Percentiles rank a stretch among this genome's conserved stretches.
These are phyloP conservation scores for Drosophila pandora DNA, from an alignment of 1,140 invertebrate genomes.

Conservation along the genomic window DNA sequence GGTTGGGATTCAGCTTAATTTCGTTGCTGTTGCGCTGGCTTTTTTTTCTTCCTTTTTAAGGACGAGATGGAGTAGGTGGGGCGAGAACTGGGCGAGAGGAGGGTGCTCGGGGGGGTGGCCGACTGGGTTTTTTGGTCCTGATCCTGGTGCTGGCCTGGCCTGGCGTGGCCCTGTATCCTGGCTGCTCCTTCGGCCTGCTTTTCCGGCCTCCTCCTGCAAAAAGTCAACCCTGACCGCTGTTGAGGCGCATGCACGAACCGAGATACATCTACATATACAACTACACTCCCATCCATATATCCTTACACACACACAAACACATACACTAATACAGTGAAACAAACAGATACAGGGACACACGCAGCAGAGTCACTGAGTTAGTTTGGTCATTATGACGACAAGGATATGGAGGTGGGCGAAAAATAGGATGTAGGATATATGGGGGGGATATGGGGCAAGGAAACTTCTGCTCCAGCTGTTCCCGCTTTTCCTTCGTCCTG, in stretches of 20 bases:
- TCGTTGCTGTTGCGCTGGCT: slow-evolving; percentile 59
- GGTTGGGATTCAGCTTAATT: slow-evolving; percentile 59
- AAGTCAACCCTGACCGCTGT: slow-evolving; percentile 77
- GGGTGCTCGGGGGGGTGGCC: too few relatives aligned
- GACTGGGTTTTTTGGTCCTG: slow-evolving; percentile 11
- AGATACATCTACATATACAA: slow-evolving; percentile 40
- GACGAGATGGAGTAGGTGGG: background rate
- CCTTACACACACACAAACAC: slow-evolving; percentile 25
- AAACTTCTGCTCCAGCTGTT: background rate
- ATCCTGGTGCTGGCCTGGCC: too few relatives aligned
- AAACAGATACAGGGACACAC: slow-evolving; percentile 9
- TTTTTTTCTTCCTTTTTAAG: background rate
- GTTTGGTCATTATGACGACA: slow-evolving; percentile 70
- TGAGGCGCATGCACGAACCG: slow-evolving; percentile 69
- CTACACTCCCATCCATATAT: slow-evolving; percentile 14
- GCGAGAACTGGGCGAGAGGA: background rate
- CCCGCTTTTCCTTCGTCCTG: background rate
- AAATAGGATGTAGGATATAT: slow-evolving; percentile 3
- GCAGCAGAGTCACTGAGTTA: slow-evolving; percentile 63
- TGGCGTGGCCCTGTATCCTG: slow-evolving; percentile 15
- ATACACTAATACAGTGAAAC: slow-evolving; percentile 1
- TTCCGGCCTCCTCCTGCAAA: slow-evolving; percentile 33
- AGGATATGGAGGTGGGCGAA: slow-evolving; percentile 14
- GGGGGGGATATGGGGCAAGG: background rate
- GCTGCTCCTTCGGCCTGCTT: slow-evolving; percentile 21